These are phyloP conservation scores for Priocnemis perturbator DNA, from an alignment of 2,888 invertebrate species.

Conservation along the genomic window DNA sequence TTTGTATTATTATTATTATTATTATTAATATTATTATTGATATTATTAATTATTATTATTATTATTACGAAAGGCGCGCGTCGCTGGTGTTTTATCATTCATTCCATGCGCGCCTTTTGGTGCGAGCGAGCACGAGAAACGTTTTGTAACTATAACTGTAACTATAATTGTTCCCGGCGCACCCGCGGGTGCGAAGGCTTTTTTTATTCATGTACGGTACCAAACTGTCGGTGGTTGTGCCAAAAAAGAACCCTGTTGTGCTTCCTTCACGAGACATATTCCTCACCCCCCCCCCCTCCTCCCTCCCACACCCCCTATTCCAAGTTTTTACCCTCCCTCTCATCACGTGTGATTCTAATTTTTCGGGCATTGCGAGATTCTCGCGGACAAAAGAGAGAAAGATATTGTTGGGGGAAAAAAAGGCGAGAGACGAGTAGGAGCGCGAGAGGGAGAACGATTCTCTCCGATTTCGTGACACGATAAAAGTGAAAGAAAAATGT, in stretches of 20 bases:
- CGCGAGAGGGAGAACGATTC: slow-evolving; percentile 14
- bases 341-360: slow-evolving; percentile 52
- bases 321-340: slow-evolving; percentile 30
- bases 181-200: background rate
- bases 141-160: slow-evolving; percentile 37
- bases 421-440: slow-evolving; percentile 17
- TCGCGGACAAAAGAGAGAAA: slow-evolving; percentile 12
- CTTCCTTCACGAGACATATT: slow-evolving; percentile 30
- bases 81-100: slow-evolving; percentile 42
- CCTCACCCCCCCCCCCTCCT: slow-evolving; percentile 19
- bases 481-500: slow-evolving; percentile 25
- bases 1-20: slow-evolving; percentile 32
- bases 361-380: slow-evolving; percentile 54
- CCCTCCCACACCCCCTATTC: slow-evolving; percentile 17
- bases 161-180: slow-evolving; percentile 32
- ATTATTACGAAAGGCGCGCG: slow-evolving; percentile 29
- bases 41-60: slow-evolving; percentile 25
- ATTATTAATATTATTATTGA: slow-evolving; percentile 27
- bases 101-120: slow-evolving; percentile 37
- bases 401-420: background rate
- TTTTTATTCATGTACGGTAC: slow-evolving; percentile 52
- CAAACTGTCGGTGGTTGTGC: slow-evolving; percentile 66
- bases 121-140: slow-evolving; percentile 7
- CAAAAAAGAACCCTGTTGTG: slow-evolving; percentile 50
- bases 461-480: background rate